Conservation (phyloP, 2,797 vertebrate genomes). For the Chrosomus eos region DNA sequence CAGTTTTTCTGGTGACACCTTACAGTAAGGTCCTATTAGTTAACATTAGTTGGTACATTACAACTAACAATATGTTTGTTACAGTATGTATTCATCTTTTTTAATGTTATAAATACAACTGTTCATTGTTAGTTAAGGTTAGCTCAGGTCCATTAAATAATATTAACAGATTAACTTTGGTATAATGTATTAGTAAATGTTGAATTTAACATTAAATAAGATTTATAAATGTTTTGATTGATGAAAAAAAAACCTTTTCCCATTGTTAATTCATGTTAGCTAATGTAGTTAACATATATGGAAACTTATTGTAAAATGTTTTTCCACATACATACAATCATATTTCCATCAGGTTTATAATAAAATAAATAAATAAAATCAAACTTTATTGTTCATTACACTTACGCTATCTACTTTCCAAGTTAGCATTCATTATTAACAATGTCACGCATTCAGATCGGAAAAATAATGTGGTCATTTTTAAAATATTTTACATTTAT, state of each 20-base stretch:
- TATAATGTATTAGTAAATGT: not conserved
- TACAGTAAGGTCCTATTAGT: not conserved
- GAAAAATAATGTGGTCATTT: not conserved
- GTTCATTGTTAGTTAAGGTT: not conserved
- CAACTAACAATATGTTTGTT: not conserved
- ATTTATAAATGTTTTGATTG: not conserved
- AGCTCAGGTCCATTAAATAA: not conserved
- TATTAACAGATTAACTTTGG: not conserved
- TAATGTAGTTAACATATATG: not conserved
- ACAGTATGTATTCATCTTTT: not conserved
- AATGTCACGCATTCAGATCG: not conserved
- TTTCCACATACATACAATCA: not conserved
- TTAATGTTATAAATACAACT: not conserved
- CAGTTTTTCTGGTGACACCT: not conserved
- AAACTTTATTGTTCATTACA: not conserved
- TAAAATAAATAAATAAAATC: not conserved
- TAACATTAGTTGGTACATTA: not conserved
- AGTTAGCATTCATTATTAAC: not conserved
- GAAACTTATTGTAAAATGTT: not conserved
- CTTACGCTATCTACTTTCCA: not conserved
- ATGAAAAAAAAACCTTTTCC: accelerated
- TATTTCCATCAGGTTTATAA: not conserved
- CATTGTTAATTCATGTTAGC: not conserved
- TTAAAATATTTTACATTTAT: not conserved
- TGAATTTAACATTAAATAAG: not conserved